phyloP scores from a whole-genome alignment of 2,888 invertebrate species.

The Plebejus argus region DNA sequence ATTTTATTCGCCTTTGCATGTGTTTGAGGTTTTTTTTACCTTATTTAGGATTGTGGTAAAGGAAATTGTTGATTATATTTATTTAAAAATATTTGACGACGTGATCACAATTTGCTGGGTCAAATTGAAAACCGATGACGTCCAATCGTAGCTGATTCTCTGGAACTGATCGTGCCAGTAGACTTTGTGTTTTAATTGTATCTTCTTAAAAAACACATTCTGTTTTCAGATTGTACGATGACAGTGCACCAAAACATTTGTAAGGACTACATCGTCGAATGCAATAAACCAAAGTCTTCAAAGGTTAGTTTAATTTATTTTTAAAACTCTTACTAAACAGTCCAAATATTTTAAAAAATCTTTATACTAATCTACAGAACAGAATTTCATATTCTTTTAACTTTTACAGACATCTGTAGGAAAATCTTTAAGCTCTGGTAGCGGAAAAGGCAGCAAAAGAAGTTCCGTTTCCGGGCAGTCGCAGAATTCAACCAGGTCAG shows the following conservation, averaged over 20 bases:
- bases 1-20: too few species aligned
- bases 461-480: constrained; percentile 75
- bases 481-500: constrained; percentile 73
- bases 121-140: too few species aligned
- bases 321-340: too few species aligned
- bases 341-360: too few species aligned
- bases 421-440: constrained; percentile 70
- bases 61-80: too few species aligned
- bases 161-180: too few species aligned
- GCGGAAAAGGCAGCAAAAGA: constrained; percentile 73
- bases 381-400: background rate
- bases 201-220: constrained; percentile 13
- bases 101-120: too few species aligned
- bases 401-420: constrained; percentile 69
- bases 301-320: constrained; percentile 67
- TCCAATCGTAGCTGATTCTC: too few species aligned
- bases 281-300: constrained; percentile 86
- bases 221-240: constrained; percentile 88
- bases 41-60: too few species aligned
- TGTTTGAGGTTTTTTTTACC: too few species aligned
- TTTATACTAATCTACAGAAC: background rate
- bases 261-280: constrained; percentile 93
- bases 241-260: constrained; percentile 93
- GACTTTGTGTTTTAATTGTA: too few species aligned
- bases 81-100: too few species aligned